Evolutionary conservation across 1,140 invertebrate species (phyloP).

Genomic region (Amphibalanus amphitrite): DNA sequence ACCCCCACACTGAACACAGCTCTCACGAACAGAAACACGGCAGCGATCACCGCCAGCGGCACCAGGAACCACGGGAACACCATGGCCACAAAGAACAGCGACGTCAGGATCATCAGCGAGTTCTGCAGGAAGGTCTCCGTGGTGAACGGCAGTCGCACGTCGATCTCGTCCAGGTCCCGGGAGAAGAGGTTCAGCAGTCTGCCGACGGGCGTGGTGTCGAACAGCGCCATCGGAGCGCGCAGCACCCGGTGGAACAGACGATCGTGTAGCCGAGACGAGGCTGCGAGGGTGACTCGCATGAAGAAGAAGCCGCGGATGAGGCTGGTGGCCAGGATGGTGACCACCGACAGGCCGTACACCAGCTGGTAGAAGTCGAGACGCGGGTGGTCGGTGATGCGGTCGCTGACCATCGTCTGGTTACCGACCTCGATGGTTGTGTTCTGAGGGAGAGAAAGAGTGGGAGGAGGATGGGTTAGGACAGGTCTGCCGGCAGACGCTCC

Average conservation of each 20-base stretch:
- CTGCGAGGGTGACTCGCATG: constrained; percentile 18
- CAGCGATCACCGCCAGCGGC: constrained; percentile 33
- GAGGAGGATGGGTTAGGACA: too few relatives aligned
- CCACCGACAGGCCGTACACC: constrained; percentile 19
- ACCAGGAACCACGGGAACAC: constrained; percentile 42
- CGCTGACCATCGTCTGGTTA: constrained; percentile 24
- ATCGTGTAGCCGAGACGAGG: too few relatives aligned
- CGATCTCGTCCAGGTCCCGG: constrained; percentile 48
- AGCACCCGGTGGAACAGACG: constrained; percentile 36
- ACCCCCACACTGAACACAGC: constrained; percentile 35
- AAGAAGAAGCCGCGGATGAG: constrained; percentile 20
- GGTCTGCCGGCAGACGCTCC: too few relatives aligned
- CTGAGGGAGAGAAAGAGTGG: constrained; percentile 10
- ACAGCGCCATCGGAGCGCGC: constrained; percentile 36
- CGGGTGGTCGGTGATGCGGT: constrained; percentile 22
- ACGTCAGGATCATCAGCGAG: constrained; percentile 31
- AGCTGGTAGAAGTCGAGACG: constrained; percentile 19
- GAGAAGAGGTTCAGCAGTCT: constrained; percentile 46
- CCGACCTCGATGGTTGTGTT: constrained; percentile 15
- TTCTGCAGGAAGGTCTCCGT: constrained; percentile 43
- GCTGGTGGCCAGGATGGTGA: constrained; percentile 20
- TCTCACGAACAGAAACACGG: constrained; percentile 37
- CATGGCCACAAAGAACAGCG: constrained; percentile 37
- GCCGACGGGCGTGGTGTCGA: constrained; percentile 41
- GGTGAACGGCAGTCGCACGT: constrained; percentile 39